phyloP scores from a whole-genome alignment of 2,113 vertebrate genomes.

The Tragelaphus imberbis region DNA sequence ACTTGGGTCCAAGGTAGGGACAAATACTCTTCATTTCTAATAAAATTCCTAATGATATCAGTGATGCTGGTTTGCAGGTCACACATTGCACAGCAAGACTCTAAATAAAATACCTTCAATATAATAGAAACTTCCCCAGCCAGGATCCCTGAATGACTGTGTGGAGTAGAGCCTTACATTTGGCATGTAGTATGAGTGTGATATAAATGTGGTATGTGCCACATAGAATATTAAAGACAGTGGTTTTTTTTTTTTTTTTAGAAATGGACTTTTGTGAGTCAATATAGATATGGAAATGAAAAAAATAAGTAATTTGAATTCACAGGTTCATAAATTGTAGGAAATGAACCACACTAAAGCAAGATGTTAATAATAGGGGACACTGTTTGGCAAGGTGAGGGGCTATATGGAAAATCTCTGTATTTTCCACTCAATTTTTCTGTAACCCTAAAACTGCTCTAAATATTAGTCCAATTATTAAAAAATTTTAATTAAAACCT shows the following conservation, averaged over 20 bases:
- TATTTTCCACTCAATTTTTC: background rate
- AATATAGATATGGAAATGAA: background rate
- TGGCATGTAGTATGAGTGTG: background rate
- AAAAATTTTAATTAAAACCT: background rate
- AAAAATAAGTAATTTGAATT: slow-evolving; percentile 5
- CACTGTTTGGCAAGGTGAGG: background rate
- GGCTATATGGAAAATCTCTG: background rate
- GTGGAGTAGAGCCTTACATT: background rate
- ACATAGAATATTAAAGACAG: background rate
- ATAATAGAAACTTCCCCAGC: background rate
- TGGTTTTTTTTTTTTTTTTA: background rate
- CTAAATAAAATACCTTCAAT: background rate
- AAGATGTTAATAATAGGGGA: background rate
- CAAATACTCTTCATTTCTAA: background rate
- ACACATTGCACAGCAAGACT: background rate
- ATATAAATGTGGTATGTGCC: background rate
- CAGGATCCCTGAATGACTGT: background rate
- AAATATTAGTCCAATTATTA: background rate
- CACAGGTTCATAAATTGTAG: slow-evolving; percentile 20
- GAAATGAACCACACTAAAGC: background rate
- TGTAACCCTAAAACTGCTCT: background rate
- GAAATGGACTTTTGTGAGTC: background rate
- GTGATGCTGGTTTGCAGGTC: background rate
- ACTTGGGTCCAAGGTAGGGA: background rate
- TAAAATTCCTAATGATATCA: background rate